These are phyloP conservation scores for Cecidostiba fungosa DNA, from an alignment of 2,888 invertebrate genomes.

Conservation along the genomic window DNA sequence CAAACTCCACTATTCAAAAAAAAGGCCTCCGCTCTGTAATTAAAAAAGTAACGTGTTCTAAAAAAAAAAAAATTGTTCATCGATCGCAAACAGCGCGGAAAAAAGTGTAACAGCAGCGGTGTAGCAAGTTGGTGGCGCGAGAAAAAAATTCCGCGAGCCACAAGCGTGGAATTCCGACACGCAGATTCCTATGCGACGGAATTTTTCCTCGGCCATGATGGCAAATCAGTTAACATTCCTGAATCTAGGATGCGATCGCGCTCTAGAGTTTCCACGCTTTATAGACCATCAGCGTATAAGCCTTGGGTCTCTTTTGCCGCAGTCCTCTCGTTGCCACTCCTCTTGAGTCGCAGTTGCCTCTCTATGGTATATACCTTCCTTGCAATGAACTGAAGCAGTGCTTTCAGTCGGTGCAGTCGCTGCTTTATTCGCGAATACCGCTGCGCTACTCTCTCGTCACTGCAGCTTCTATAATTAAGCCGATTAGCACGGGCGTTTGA, in stretches of 20 bases:
- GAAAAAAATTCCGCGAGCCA: neutral
- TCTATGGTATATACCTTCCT: neutral
- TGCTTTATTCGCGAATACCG: conserved; percentile 25
- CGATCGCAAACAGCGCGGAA: neutral
- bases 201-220: neutral
- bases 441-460: neutral
- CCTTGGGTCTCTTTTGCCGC: neutral
- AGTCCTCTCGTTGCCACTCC: neutral
- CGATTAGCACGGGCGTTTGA: conserved; percentile 57
- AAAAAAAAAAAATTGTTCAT: neutral
- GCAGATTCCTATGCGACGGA: neutral
- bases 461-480: conserved; percentile 53
- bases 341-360: neutral
- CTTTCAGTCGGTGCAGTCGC: neutral
- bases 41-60: neutral
- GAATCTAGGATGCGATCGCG: neutral
- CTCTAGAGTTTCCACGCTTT: neutral
- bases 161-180: neutral
- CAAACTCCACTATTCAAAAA: neutral
- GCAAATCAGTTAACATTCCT: conserved; percentile 1
- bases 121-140: neutral
- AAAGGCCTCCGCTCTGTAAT: neutral
- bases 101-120: neutral
- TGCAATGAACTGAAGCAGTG: neutral
- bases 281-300: neutral